phyloP scores from a whole-genome alignment of 92 coral and sea anemone genomes.

The Desmophyllum pertusum region DNA sequence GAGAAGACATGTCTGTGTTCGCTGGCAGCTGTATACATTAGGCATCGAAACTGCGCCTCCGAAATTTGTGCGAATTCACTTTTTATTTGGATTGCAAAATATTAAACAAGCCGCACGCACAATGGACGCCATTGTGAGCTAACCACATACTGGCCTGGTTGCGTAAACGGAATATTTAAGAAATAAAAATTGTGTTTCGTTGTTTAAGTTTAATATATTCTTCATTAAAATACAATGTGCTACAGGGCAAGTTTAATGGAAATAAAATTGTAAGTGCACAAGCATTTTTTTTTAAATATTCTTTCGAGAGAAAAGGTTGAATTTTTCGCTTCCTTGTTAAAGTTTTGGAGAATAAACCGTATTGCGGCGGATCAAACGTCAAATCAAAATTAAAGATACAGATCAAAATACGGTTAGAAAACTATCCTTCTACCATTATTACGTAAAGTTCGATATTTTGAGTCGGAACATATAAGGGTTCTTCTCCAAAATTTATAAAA shows the following conservation, averaged over 20 bases:
- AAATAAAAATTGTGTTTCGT: background rate
- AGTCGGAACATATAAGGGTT: background rate
- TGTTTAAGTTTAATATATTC: conserved; percentile 23
- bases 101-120: background rate
- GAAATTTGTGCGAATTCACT: conserved; percentile 24
- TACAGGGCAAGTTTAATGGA: background rate
- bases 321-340: background rate
- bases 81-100: conserved; percentile 20
- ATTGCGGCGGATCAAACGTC: background rate
- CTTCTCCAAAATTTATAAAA: background rate
- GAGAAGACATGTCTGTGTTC: conserved; percentile 41
- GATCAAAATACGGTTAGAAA: background rate
- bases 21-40: conserved; percentile 32
- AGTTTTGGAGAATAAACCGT: background rate
- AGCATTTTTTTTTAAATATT: background rate
- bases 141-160: background rate
- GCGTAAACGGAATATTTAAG: background rate
- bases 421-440: background rate
- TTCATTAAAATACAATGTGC: conserved; percentile 3
- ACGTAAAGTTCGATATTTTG: background rate
- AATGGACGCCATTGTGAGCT: background rate
- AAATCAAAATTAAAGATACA: background rate
- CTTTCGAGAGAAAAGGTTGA: background rate
- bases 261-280: background rate
- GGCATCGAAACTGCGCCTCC: conserved; percentile 2